Evolutionary conservation across 2,113 vertebrate species (phyloP).

Genomic region (Morone saxatilis): DNA sequence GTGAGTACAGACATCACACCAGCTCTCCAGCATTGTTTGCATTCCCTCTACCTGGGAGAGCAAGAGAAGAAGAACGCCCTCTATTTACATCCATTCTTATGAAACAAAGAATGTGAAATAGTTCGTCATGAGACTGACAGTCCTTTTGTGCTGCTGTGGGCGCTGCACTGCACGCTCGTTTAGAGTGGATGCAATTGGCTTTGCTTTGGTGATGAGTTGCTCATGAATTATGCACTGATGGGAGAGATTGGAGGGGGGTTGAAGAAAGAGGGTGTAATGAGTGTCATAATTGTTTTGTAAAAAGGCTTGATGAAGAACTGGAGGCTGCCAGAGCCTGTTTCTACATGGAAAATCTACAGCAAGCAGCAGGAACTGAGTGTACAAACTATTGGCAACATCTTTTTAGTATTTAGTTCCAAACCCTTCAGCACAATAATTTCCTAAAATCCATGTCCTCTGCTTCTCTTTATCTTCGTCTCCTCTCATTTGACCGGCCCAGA

Average conservation of each 20-base stretch:
- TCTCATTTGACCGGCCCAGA: constrained; percentile 17
- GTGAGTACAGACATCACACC: constrained; percentile 51
- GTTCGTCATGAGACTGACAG: constrained; percentile 68
- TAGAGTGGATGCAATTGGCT: constrained; percentile 63
- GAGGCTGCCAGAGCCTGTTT: constrained; percentile 39
- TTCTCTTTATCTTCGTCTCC: constrained; percentile 24
- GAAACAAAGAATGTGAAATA: constrained; percentile 61
- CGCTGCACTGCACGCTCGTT: constrained; percentile 41
- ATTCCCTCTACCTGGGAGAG: constrained; percentile 73
- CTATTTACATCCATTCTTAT: constrained; percentile 64
- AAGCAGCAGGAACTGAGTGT: constrained; percentile 37
- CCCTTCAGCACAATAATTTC: constrained; percentile 1
- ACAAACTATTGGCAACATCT: constrained; percentile 31
- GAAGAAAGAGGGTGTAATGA: constrained; percentile 53
- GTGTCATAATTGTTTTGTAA: constrained; percentile 70
- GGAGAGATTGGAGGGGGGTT: constrained; percentile 24
- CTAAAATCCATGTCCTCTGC: constrained; percentile 19
- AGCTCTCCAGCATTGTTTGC: constrained; percentile 65
- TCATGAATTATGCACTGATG: constrained; percentile 75
- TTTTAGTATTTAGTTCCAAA: constrained; percentile 11
- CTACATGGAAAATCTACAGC: constrained; percentile 23
- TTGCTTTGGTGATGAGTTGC: constrained; percentile 59
- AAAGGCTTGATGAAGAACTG: constrained; percentile 59
- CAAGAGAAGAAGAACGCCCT: constrained; percentile 48
- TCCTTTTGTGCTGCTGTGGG: constrained; percentile 65